phyloP scores from a whole-genome alignment of 2,888 invertebrate genomes.

The Drosophila multiciliata region DNA sequence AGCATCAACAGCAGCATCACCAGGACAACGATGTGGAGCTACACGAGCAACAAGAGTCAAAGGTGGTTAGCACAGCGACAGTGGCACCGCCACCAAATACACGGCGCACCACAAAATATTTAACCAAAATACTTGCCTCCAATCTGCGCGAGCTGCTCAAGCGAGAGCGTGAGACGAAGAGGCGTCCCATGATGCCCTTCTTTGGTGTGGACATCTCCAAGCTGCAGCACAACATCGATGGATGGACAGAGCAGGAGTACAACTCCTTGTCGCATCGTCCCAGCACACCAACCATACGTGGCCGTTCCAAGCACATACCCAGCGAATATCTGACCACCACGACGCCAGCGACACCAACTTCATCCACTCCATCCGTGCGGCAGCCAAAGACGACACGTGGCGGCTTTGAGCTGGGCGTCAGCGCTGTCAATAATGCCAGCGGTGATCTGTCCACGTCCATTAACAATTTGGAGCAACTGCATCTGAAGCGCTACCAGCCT shows the following conservation, averaged over 20 bases:
- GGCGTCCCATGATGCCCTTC: slow-evolving; percentile 42
- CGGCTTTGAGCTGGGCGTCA: slow-evolving; percentile 60
- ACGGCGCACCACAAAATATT: slow-evolving; percentile 82
- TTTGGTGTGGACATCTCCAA: slow-evolving; percentile 88
- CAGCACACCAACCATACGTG: slow-evolving; percentile 87
- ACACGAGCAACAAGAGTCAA: slow-evolving; percentile 86
- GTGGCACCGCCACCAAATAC: slow-evolving; percentile 69
- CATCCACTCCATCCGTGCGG: slow-evolving; percentile 85
- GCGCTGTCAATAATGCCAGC: slow-evolving; percentile 35
- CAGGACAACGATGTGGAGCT: slow-evolving; percentile 84
- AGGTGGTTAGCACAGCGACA: slow-evolving; percentile 84
- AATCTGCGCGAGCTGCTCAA: slow-evolving; percentile 86
- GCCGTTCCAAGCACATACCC: slow-evolving; percentile 91
- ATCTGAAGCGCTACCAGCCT: slow-evolving; percentile 74
- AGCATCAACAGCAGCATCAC: slow-evolving; percentile 69
- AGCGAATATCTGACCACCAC: slow-evolving; percentile 90
- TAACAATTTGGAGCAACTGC: slow-evolving; percentile 78
- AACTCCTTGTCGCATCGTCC: slow-evolving; percentile 86
- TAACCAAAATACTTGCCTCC: slow-evolving; percentile 84
- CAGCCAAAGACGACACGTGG: slow-evolving; percentile 76
- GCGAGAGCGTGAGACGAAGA: slow-evolving; percentile 83
- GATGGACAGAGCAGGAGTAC: slow-evolving; percentile 93
- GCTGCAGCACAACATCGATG: slow-evolving; percentile 93
- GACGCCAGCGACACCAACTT: slow-evolving; percentile 85
- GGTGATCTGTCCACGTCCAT: slow-evolving; percentile 73